These are phyloP conservation scores for Rachycentron canadum DNA, from an alignment of 2,797 vertebrate species.

Conservation along the genomic window DNA sequence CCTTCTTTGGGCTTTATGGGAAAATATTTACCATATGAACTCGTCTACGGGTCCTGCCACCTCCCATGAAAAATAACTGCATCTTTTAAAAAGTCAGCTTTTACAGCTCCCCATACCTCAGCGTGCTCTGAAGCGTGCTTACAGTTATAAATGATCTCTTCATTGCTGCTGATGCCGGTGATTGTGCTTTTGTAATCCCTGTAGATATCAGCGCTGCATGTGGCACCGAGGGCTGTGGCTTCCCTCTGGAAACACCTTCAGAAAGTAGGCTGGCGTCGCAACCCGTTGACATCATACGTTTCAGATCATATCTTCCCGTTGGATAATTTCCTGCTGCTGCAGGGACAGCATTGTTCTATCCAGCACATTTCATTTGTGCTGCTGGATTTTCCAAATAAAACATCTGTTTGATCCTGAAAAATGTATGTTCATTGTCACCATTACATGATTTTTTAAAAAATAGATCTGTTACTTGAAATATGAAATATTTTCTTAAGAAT, in stretches of 20 bases:
- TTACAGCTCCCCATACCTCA: slow-evolving; percentile 11
- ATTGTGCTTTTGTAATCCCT: slow-evolving; percentile 53
- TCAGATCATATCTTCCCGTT: slow-evolving; percentile 61
- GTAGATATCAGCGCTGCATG: slow-evolving; percentile 49
- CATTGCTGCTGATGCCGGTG: slow-evolving; percentile 62
- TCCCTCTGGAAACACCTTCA: slow-evolving; percentile 39
- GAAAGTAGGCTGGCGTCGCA: slow-evolving; percentile 65
- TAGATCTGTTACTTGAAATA: slow-evolving; percentile 4
- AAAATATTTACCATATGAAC: slow-evolving; percentile 52
- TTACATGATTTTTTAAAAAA: not conserved
- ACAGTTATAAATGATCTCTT: slow-evolving; percentile 62
- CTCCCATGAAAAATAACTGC: slow-evolving; percentile 44
- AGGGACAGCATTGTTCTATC: slow-evolving; percentile 16
- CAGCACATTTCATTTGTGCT: slow-evolving; percentile 7
- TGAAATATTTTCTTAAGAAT: not conserved
- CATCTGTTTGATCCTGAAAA: slow-evolving; percentile 22
- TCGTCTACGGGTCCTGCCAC: slow-evolving; percentile 4
- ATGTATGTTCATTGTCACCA: not conserved
- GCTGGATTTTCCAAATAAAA: slow-evolving; percentile 21
- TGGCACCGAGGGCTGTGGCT: slow-evolving; percentile 24
- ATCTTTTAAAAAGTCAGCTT: slow-evolving; percentile 39
- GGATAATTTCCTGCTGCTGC: slow-evolving; percentile 61
- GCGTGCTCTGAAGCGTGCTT: slow-evolving; percentile 27
- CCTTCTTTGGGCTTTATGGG: slow-evolving; percentile 12
- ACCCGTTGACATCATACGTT: slow-evolving; percentile 46